Base-by-base conservation (phyloP, 2,113 vertebrate species). In the Anseranas semipalmata region DNA sequence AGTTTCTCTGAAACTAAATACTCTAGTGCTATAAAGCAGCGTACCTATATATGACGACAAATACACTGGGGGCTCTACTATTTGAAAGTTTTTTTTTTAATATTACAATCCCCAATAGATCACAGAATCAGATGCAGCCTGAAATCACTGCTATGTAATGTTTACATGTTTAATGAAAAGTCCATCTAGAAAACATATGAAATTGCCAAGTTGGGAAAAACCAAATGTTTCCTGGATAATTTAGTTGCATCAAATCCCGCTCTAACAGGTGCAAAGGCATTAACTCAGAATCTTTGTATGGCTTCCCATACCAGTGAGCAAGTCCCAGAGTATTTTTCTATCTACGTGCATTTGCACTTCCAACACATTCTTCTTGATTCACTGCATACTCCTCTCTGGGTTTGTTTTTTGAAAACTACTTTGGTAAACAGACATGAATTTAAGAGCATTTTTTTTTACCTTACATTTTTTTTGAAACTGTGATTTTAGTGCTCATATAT, bases 231-330 rank as follows among this genome's bases (percentile, higher is more conserved):
- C 7, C 5, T 52, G 68, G 55, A 77, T 12, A 70, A 62, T 66
- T 65, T 53, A 76, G 19, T 67, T 82, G 33, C 43, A 41, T 45
- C 50, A 52, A 86, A n/a, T 39, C 75, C 33, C 13, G 24, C 53
- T 65, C 12, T 73, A 72, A 83, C 65, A 67, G 48, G 21, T 89
- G n/a, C 11, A 89, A 78, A 80, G 15, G 65, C 19, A 67, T 80
- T 66, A 90, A 62, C 32, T 62, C 50, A 9, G 11, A 62, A 41
- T 76, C 52, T 76, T 87, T 89, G 89, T 33, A 74, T n/a, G 87
- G 45, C 75, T 50, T 37, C 6, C 28, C 15, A 35, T 32, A 9
- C 3, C 0, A 0, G 25, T 28, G 20, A 48, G 41, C 10, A 85
- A 56, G 53, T 32, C 50, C 7, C n/a, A 65, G 59, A 70, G 33